These are phyloP conservation scores for Drosophila seclusa DNA, from an alignment of 2,888 invertebrate species.

Conservation along the genomic window DNA sequence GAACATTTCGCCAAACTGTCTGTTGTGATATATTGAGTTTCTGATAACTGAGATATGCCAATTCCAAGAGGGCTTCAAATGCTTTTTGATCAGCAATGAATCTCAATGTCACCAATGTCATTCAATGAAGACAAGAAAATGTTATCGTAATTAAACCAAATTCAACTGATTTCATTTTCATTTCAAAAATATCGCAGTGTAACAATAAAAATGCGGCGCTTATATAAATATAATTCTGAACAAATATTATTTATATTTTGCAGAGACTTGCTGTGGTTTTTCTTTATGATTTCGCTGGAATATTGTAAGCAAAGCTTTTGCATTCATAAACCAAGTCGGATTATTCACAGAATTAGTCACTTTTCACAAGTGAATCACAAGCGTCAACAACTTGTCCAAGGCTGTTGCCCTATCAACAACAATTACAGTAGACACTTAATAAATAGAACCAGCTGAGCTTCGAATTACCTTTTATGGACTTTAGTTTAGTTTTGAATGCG, in stretches of 20 bases:
- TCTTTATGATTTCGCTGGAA: neutral
- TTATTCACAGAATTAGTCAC: neutral
- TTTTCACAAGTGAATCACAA: neutral
- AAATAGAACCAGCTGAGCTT: neutral
- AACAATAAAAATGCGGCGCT: no score
- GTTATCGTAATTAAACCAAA: neutral
- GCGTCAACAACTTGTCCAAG: neutral
- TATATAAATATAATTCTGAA: neutral
- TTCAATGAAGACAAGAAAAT: neutral
- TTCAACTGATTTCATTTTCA: neutral
- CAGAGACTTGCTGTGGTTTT: neutral
- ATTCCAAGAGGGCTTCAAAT: neutral
- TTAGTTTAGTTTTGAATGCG: neutral
- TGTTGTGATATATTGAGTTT: slow-evolving; percentile 9
- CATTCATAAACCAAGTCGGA: neutral
- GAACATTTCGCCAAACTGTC: slow-evolving; percentile 37
- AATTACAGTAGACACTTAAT: neutral
- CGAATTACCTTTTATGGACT: neutral
- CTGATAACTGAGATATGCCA: neutral
- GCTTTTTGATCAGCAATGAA: neutral
- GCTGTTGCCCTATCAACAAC: neutral
- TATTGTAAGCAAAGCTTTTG: neutral
- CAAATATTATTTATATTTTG: neutral
- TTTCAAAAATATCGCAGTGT: no score
- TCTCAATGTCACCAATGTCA: neutral